Percentiles rank a stretch among this genome's conserved stretches.
These are phyloP conservation scores for Yoshiicerus persimilis DNA, from an alignment of 1,140 invertebrate genomes.

Conservation along the genomic window DNA sequence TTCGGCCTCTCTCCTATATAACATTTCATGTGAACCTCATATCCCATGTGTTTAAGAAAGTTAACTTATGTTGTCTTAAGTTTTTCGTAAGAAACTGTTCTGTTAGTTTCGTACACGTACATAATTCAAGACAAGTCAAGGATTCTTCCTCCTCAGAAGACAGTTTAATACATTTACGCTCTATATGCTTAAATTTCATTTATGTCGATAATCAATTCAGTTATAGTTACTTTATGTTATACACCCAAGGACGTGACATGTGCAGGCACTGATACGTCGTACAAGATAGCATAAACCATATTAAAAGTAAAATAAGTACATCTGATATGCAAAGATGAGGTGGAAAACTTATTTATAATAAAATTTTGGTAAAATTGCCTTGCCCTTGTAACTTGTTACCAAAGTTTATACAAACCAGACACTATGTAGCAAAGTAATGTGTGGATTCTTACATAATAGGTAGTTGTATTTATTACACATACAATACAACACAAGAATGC, in stretches of 20 bases:
- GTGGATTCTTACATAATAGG: not conserved
- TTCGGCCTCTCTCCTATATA: not conserved
- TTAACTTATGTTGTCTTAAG: not conserved
- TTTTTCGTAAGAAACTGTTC: not conserved
- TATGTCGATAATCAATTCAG: not conserved
- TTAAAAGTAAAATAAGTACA: not conserved
- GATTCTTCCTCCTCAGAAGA: not conserved
- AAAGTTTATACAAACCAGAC: no score
- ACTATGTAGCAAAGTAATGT: not conserved
- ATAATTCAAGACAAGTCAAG: constrained; percentile 3
- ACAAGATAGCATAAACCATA: no score
- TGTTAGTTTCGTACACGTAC: not conserved
- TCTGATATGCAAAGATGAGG: not conserved
- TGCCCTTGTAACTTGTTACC: not conserved
- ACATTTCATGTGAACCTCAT: not conserved
- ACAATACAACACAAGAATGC: not conserved
- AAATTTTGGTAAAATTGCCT: not conserved
- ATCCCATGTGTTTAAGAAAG: not conserved
- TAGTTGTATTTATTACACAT: not conserved
- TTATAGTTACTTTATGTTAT: not conserved
- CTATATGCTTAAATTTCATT: not conserved
- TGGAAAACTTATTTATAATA: not conserved
- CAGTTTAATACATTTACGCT: not conserved
- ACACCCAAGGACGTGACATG: not conserved
- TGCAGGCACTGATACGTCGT: not conserved